phyloP scores from a whole-genome alignment of 2,797 vertebrate species.

The Melanotaenia parkinsoni region DNA sequence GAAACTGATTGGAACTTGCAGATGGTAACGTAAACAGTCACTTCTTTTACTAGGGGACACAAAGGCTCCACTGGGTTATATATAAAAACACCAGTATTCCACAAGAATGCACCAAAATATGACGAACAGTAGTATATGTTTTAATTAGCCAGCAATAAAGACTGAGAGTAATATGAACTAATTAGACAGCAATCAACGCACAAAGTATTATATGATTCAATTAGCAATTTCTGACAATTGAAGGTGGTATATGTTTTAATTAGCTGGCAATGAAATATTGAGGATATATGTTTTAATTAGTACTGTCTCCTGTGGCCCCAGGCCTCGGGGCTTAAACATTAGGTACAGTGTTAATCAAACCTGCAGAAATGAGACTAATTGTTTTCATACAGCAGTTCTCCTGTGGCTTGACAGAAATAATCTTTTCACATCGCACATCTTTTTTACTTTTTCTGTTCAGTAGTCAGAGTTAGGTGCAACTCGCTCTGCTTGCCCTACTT shows the following conservation, averaged over 20 bases:
- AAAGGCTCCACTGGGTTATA: neutral
- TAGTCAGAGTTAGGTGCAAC: slow-evolving; percentile 33
- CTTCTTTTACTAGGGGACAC: neutral
- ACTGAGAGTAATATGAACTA: slow-evolving; percentile 68
- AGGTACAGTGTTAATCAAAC: slow-evolving; percentile 78
- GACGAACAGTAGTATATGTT: slow-evolving; percentile 56
- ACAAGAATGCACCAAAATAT: slow-evolving; percentile 21
- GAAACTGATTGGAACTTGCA: neutral
- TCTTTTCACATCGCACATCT: slow-evolving; percentile 40
- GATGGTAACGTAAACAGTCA: neutral
- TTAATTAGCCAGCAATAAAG: slow-evolving; percentile 68
- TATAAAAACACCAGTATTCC: slow-evolving; percentile 18
- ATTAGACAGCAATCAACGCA: slow-evolving; percentile 71
- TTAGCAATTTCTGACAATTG: slow-evolving; percentile 70
- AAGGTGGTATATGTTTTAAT: slow-evolving; percentile 78
- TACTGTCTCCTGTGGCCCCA: slow-evolving; percentile 62
- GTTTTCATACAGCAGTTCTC: slow-evolving; percentile 68
- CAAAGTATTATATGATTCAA: slow-evolving; percentile 65
- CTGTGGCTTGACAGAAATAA: slow-evolving; percentile 68
- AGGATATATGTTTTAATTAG: slow-evolving; percentile 81
- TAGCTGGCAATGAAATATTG: slow-evolving; percentile 57
- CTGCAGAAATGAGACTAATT: slow-evolving; percentile 79
- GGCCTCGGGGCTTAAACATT: slow-evolving; percentile 64
- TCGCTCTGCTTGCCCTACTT: slow-evolving; percentile 64
- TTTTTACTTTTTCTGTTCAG: slow-evolving; percentile 5